A percentile compares a stretch with the other conserved stretches of the same genome.
Evolutionary conservation across 2,113 vertebrate species (phyloP).

Genomic region (Semicossyphus pulcher): DNA sequence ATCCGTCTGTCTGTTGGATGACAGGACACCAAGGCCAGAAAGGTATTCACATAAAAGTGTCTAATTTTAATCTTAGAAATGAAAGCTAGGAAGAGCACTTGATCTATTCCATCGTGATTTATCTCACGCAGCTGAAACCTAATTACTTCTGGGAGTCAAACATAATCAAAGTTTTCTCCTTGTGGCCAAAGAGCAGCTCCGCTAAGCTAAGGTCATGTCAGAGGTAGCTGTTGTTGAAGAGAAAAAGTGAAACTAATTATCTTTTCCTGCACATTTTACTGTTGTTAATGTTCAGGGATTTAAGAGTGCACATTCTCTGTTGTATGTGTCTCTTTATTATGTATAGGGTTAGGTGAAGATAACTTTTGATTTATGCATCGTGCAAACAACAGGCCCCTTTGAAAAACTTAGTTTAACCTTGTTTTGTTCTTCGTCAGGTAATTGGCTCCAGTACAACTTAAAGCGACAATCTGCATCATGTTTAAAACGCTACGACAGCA

Average conservation of each 20-base stretch:
- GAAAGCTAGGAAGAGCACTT: background rate
- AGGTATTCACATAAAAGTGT: background rate
- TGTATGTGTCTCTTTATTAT: background rate
- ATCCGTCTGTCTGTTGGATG: slow-evolving; percentile 12
- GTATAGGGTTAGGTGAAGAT: background rate
- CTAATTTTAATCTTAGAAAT: background rate
- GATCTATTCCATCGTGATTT: background rate
- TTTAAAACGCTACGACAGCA: background rate
- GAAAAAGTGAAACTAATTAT: background rate
- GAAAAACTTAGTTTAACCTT: background rate
- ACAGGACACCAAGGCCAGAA: background rate
- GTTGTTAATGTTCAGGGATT: no score
- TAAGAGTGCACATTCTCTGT: background rate
- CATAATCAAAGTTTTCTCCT: background rate
- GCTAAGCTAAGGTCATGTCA: background rate
- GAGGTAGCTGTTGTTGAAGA: background rate
- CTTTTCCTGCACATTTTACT: background rate
- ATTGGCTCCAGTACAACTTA: background rate
- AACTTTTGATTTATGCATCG: background rate
- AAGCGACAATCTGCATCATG: background rate
- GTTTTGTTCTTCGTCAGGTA: background rate
- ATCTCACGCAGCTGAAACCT: background rate
- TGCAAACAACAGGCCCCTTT: background rate
- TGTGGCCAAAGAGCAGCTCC: background rate
- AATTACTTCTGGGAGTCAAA: slow-evolving; percentile 5